Conservation (phyloP, 2,888 invertebrate species). For the Chorisops tibialis region DNA sequence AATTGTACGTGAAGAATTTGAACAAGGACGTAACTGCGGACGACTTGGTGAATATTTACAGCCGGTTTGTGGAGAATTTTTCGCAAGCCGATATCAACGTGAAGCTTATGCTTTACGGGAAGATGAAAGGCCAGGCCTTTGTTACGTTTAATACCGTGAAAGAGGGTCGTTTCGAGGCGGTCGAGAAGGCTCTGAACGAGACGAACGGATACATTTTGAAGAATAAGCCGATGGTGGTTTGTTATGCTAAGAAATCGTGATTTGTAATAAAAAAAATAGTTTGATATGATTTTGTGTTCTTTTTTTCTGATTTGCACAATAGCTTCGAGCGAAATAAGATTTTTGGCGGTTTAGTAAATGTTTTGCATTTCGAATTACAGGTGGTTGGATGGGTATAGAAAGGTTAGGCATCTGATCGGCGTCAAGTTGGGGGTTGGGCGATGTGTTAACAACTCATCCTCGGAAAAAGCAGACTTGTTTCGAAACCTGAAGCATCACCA, state of each 20-base stretch:
- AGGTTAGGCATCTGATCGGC: too few relatives aligned
- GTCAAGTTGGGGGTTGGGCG: too few relatives aligned
- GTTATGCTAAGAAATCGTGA: slow-evolving; percentile 62
- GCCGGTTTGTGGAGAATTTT: slow-evolving; percentile 58
- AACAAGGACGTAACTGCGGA: slow-evolving; percentile 72
- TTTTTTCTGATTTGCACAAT: too few relatives aligned
- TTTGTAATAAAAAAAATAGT: background rate
- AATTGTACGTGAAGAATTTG: slow-evolving; percentile 91
- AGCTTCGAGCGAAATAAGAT: too few relatives aligned
- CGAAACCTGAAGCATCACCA: too few relatives aligned
- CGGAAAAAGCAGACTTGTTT: too few relatives aligned
- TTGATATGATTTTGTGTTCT: too few relatives aligned
- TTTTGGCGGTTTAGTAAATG: too few relatives aligned
- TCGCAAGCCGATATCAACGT: slow-evolving; percentile 58
- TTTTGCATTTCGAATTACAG: too few relatives aligned
- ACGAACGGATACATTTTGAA: slow-evolving; percentile 85
- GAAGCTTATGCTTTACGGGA: slow-evolving; percentile 86
- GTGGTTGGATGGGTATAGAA: too few relatives aligned
- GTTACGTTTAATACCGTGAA: slow-evolving; percentile 57
- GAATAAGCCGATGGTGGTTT: slow-evolving; percentile 88
- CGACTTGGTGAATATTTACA: slow-evolving; percentile 74
- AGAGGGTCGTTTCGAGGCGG: slow-evolving; percentile 51
- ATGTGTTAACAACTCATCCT: too few relatives aligned
- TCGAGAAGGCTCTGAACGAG: slow-evolving; percentile 72
- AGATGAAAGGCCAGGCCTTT: slow-evolving; percentile 97